Conservation (phyloP, 1,140 invertebrate species). For the Watersipora subatra region DNA sequence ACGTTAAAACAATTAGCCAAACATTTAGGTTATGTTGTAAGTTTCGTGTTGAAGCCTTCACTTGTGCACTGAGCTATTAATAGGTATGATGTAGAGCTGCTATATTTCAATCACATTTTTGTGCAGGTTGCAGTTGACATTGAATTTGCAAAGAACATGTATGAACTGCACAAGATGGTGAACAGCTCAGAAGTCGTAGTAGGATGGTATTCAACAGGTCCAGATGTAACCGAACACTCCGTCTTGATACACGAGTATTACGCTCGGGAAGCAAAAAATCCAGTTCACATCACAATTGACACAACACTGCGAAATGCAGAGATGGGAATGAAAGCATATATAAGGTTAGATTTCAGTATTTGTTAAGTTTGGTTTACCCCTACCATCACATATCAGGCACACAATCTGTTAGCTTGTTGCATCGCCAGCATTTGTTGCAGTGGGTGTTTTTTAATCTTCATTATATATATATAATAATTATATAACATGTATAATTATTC, state of each 20-base stretch:
- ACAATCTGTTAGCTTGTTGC: too few species aligned
- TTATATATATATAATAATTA: too few species aligned
- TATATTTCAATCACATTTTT: too few species aligned
- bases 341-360: slow-evolving; percentile 46
- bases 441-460: too few species aligned
- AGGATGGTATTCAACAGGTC: slow-evolving; percentile 84
- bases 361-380: too few species aligned
- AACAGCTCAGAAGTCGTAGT: slow-evolving; percentile 79
- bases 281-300: slow-evolving; percentile 85
- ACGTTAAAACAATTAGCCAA: too few species aligned
- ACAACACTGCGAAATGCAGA: slow-evolving; percentile 64
- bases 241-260: slow-evolving; percentile 94
- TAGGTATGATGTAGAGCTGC: too few species aligned
- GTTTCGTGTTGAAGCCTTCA: too few species aligned
- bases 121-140: slow-evolving; percentile 80
- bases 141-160: slow-evolving; percentile 86
- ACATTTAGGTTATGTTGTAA: too few species aligned
- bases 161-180: slow-evolving; percentile 80
- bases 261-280: slow-evolving; percentile 76
- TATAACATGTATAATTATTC: too few species aligned
- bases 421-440: too few species aligned
- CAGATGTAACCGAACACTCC: slow-evolving; percentile 88
- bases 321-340: slow-evolving; percentile 81
- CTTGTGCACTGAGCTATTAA: too few species aligned
- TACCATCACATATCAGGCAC: background rate